Conservation (phyloP, 2,797 vertebrate genomes). For the Enteromius radiatus region DNA sequence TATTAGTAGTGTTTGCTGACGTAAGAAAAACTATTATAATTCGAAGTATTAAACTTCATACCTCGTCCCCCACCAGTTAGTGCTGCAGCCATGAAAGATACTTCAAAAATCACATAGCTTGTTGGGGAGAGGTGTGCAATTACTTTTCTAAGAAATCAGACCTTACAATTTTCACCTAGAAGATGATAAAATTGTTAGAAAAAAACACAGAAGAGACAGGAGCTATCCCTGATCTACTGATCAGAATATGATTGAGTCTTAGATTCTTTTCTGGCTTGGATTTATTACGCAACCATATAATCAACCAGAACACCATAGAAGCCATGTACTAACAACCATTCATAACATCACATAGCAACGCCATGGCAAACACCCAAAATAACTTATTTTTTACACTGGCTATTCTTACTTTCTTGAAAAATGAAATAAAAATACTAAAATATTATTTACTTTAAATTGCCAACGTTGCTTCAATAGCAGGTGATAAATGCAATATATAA, state of each 20-base stretch:
- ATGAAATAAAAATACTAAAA: too few species aligned
- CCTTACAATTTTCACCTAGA: slow-evolving; percentile 10
- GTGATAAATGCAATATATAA: too few species aligned
- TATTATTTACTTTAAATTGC: too few species aligned
- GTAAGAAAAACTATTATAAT: not conserved
- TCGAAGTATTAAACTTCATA: not conserved
- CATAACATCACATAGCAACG: not conserved
- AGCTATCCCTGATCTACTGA: slow-evolving; percentile 2
- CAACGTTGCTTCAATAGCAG: too few species aligned
- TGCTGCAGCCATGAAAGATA: not conserved
- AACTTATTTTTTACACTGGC: not conserved
- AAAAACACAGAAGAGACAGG: not conserved
- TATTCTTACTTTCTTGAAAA: not conserved
- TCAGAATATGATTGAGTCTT: not conserved
- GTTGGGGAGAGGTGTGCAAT: not conserved
- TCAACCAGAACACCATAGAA: not conserved
- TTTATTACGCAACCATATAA: slow-evolving; percentile 2
- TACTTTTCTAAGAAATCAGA: slow-evolving; percentile 30
- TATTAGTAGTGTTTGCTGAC: not conserved
- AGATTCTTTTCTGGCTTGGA: too few species aligned
- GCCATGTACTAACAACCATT: not conserved
- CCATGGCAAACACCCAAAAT: not conserved
- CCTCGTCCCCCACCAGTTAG: not conserved
- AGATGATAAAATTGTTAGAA: not conserved
- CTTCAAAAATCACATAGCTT: not conserved